Base-by-base conservation (phyloP, 2,888 invertebrate genomes). In the Mesorhabditis spiculigera region DNA sequence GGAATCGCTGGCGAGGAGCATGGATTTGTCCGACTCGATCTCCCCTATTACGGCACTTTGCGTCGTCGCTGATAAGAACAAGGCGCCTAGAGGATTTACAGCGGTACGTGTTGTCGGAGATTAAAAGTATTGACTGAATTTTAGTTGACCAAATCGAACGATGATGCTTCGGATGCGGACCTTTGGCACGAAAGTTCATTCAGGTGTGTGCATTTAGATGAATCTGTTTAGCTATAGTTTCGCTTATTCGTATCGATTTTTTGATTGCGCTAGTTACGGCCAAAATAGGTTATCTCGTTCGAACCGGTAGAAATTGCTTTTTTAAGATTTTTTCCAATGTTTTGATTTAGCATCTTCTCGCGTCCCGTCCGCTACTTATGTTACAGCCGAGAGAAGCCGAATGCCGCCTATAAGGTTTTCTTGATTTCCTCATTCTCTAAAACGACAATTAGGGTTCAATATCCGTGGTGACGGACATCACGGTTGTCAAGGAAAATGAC, bases 81-180 rank as follows among this genome's bases (percentile, higher is more conserved):
- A 90, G 85, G 90, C 90, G 82, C 91, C 91, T 41, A 86, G 89
- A 68, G 90, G 90, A 76, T 91, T 89, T 81, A 88, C 88, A 75
- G 89, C 90, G 73, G 91, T 91, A 86, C 87, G 89, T 87, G 65
- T 50, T 50, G 28, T 28, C 3, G 28, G 28, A 28, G 28, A 28
- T 28, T 28, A 50, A 13, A 50, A 50, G n/a, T 50, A 10, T 50
- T 50, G 58, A 50, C n/a, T 50, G 8, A 50, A 50, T 78, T 83
- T 42, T 89, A 94, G 87, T 91, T 95, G 76, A 91, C 91, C 84
- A 91, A 92, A 86, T 94, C 95, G 0, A 92, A 93, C 82, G 96
- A 96, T 86, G 93, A 93, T 70, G 71, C 93, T 85, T 91, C 93
- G 4, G 95, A 96, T 87, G 95, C 95, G 2, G 95, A 95, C 86